Percentiles rank a stretch among this genome's conserved stretches.
Evolutionary conservation across 2,888 invertebrate species (phyloP).

Genomic region (Limnephilus lunatus): DNA sequence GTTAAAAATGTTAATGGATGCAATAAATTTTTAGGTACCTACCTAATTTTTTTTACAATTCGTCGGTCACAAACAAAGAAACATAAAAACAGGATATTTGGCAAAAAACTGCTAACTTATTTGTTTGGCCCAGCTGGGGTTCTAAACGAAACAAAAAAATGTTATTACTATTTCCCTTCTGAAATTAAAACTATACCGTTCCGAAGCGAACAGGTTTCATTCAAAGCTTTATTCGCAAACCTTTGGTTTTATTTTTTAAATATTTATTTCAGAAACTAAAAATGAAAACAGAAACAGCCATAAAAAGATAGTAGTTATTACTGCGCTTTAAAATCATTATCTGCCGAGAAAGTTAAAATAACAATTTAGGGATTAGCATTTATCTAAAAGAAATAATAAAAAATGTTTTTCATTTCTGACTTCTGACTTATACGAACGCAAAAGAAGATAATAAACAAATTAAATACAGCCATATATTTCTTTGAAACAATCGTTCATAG

Average conservation of each 20-base stretch:
- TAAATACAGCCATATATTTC: conserved; percentile 25
- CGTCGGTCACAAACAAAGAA: conserved; percentile 30
- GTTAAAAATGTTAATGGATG: not conserved
- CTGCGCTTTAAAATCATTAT: not conserved
- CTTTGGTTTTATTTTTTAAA: not conserved
- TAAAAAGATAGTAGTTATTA: not conserved
- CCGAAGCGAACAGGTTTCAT: conserved; percentile 54
- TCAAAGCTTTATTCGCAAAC: conserved; percentile 5
- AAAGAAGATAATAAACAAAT: conserved; percentile 37
- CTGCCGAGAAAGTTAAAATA: not conserved
- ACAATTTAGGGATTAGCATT: not conserved
- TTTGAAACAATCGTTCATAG: conserved; percentile 47
- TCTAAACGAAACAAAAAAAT: conserved; percentile 41
- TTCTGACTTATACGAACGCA: not conserved
- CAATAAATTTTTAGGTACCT: not conserved
- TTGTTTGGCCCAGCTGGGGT: conserved; percentile 61
- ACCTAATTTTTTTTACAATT: not conserved
- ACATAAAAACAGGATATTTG: not conserved
- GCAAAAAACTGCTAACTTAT: conserved; percentile 52
- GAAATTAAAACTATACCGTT: conserved; percentile 60
- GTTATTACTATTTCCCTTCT: conserved; percentile 52
- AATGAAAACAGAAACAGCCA: not conserved
- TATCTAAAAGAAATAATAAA: not conserved
- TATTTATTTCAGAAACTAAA: not conserved
- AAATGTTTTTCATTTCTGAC: not conserved